Evolutionary conservation across 1,140 invertebrate genomes (phyloP).

Genomic region (Dendroctonus ponderosae): DNA sequence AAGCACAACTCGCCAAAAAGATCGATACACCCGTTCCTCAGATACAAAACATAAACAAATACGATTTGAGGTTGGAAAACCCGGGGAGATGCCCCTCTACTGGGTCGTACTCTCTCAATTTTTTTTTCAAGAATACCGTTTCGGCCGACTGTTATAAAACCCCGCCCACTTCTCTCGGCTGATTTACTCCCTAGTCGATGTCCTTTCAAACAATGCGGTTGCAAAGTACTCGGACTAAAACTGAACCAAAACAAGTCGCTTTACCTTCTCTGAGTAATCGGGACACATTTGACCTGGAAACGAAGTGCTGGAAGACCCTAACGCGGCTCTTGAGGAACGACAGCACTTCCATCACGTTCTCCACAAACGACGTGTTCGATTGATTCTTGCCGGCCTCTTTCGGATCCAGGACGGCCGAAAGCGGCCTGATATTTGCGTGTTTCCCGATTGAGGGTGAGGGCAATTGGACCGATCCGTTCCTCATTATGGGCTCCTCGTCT

Average conservation of each 20-base stretch:
- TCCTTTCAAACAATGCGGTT: too few species aligned
- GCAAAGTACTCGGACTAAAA: too few species aligned
- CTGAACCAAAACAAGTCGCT: not conserved
- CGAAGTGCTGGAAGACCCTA: constrained; percentile 64
- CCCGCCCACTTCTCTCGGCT: too few species aligned
- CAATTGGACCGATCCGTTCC: not conserved
- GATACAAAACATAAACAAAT: too few species aligned
- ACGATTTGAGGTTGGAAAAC: too few species aligned
- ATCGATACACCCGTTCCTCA: too few species aligned
- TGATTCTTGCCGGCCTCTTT: constrained; percentile 50
- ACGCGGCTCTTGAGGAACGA: constrained; percentile 61
- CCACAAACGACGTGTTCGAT: constrained; percentile 56
- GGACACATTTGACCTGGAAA: constrained; percentile 60
- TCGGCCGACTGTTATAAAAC: too few species aligned
- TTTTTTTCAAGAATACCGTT: too few species aligned
- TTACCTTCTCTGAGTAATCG: constrained; percentile 57
- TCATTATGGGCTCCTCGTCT: constrained; percentile 43
- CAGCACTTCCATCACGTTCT: constrained; percentile 60
- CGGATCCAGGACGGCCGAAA: constrained; percentile 43
- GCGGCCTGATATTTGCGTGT: constrained; percentile 32
- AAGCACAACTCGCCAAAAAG: too few species aligned
- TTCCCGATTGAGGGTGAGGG: constrained; percentile 5
- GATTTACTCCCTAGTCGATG: too few species aligned
- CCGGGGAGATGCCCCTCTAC: too few species aligned
- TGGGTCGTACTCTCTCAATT: too few species aligned